Percentiles rank a stretch among this genome's conserved stretches.
Conservation (phyloP, 1,140 invertebrate species). For the Ceratosolen fusciceps region DNA sequence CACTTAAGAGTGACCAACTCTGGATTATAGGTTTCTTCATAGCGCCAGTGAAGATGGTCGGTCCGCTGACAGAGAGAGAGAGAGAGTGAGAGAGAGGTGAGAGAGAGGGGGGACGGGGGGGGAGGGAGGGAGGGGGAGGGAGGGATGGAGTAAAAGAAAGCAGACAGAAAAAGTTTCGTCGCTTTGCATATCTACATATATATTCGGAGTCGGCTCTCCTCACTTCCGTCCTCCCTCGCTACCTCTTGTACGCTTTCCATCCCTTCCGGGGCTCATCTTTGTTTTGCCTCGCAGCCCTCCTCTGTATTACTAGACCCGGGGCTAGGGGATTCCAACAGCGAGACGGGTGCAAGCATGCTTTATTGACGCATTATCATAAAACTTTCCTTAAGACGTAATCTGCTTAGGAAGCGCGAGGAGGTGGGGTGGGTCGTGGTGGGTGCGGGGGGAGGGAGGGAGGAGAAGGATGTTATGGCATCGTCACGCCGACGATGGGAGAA, state of each 20-base stretch:
- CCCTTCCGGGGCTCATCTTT: constrained; percentile 44
- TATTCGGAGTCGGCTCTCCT: constrained; percentile 26
- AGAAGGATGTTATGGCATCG: constrained; percentile 35
- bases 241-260: neutral
- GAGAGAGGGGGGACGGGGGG: no score
- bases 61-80: no score
- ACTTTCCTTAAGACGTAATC: constrained; percentile 48
- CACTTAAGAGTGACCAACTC: constrained; percentile 16
- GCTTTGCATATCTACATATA: constrained; percentile 18
- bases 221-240: neutral
- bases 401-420: constrained; percentile 45
- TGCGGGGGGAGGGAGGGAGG: no score
- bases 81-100: no score
- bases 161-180: constrained; percentile 42
- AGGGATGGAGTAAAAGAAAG: constrained; percentile 27
- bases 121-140: no score
- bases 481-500: constrained; percentile 29
- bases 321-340: constrained; percentile 32
- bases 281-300: constrained; percentile 30
- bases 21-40: constrained; percentile 30
- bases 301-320: neutral
- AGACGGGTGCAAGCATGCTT: constrained; percentile 35
- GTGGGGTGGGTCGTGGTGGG: no score
- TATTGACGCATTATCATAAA: constrained; percentile 50
- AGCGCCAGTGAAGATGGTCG: constrained; percentile 29